These are phyloP conservation scores for Antheraea pernyi DNA, from an alignment of 1,140 invertebrate genomes.

Conservation along the genomic window DNA sequence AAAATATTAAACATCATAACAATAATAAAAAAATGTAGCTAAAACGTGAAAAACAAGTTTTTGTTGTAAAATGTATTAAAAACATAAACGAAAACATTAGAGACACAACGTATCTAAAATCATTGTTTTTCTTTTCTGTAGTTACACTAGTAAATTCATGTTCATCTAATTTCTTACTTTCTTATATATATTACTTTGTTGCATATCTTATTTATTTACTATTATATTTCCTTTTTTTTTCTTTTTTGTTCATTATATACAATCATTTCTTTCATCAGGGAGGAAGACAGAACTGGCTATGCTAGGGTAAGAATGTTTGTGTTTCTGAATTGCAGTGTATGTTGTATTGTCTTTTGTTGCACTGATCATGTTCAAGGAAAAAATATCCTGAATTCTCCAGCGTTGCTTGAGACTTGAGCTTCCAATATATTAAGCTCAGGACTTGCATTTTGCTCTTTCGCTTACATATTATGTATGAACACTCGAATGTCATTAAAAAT, in stretches of 20 bases:
- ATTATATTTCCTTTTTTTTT: constrained; percentile 36
- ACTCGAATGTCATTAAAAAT: constrained; percentile 23
- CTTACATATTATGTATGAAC: constrained; percentile 45
- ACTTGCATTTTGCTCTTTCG: constrained; percentile 49
- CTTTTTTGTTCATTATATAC: constrained; percentile 54
- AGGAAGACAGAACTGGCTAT: constrained; percentile 78
- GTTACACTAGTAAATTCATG: constrained; percentile 14
- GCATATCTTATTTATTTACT: constrained; percentile 31
- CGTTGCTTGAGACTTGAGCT: constrained; percentile 44
- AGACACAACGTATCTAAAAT: neutral
- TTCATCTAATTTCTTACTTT: constrained; percentile 22
- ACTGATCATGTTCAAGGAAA: constrained; percentile 28
- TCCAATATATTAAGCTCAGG: constrained; percentile 24
- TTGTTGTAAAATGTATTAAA: neutral
- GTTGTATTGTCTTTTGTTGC: constrained; percentile 54
- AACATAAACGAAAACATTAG: neutral
- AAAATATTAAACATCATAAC: neutral
- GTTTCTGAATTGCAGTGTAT: constrained; percentile 70
- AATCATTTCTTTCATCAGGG: constrained; percentile 76
- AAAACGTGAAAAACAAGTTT: neutral
- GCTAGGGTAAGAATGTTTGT: constrained; percentile 75
- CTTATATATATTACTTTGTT: constrained; percentile 24
- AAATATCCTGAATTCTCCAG: constrained; percentile 20
- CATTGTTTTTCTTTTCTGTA: neutral
- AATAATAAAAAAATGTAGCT: neutral